Evolutionary conservation across 1,140 invertebrate species (phyloP).

Genomic region (Rhizoglyphus robini): DNA sequence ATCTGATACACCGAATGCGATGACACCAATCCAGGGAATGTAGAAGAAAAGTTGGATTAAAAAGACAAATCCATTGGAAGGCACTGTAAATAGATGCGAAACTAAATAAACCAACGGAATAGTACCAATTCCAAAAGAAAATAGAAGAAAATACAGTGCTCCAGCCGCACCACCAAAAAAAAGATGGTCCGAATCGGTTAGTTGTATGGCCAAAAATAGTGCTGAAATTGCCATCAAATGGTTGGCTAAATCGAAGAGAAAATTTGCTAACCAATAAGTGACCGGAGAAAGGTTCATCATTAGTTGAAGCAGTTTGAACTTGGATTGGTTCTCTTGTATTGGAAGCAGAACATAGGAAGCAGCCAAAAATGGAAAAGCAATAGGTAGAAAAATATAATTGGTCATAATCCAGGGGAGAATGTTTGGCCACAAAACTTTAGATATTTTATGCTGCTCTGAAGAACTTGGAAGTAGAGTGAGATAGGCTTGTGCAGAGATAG

Average conservation of each 20-base stretch:
- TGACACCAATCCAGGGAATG: neutral
- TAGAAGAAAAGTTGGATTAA: slow-evolving; percentile 17
- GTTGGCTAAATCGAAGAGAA: slow-evolving; percentile 23
- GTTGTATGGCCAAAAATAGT: neutral
- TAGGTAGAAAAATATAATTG: slow-evolving; percentile 21
- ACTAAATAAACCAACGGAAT: slow-evolving; percentile 26
- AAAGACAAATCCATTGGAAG: slow-evolving; percentile 22
- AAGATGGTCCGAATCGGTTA: neutral
- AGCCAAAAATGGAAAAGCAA: slow-evolving; percentile 25
- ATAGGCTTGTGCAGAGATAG: neutral
- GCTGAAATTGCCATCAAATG: neutral
- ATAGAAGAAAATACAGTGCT: slow-evolving; percentile 20
- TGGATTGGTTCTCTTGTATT: slow-evolving; percentile 24
- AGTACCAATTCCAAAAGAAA: slow-evolving; percentile 23
- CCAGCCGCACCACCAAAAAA: neutral
- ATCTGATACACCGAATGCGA: neutral
- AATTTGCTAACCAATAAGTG: slow-evolving; percentile 23
- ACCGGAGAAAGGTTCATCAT: slow-evolving; percentile 23
- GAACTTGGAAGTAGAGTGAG: neutral
- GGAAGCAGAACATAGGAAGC: slow-evolving; percentile 25
- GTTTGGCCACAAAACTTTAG: neutral
- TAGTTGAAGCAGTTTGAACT: slow-evolving; percentile 25
- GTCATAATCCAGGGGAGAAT: neutral
- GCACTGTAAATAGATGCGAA: slow-evolving; percentile 20
- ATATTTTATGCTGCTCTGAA: too few relatives aligned